Percentiles rank a stretch among this genome's conserved stretches.
Conservation (phyloP, 2,888 invertebrate genomes). For the Spilosoma lubricipeda region DNA sequence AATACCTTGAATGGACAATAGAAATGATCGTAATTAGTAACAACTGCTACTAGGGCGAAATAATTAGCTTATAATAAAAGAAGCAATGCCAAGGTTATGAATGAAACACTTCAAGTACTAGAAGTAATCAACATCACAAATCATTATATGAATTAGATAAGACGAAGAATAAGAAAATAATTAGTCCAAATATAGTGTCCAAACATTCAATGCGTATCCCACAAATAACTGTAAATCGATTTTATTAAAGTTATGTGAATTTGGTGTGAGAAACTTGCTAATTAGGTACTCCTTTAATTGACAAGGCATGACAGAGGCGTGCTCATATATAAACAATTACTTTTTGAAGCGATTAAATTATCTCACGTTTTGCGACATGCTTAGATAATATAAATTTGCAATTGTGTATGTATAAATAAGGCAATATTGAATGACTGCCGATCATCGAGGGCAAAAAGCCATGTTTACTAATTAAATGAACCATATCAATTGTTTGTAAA, state of each 20-base stretch:
- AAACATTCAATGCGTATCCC: neutral
- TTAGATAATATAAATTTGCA: neutral
- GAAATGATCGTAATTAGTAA: too few species aligned
- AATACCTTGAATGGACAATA: too few species aligned
- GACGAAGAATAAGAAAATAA: neutral
- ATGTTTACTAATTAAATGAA: neutral
- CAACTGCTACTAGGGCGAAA: too few species aligned
- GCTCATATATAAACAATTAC: neutral
- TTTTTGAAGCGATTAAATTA: neutral
- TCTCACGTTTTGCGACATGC: neutral
- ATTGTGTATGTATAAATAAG: neutral
- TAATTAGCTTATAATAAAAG: neutral
- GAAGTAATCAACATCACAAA: neutral
- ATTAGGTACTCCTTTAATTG: too few species aligned
- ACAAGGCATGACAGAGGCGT: too few species aligned
- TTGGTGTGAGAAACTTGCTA: too few species aligned
- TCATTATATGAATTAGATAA: neutral
- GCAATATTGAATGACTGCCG: neutral
- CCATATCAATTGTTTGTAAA: neutral
- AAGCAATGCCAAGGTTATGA: neutral
- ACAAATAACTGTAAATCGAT: too few species aligned
- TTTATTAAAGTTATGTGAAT: too few species aligned
- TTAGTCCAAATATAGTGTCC: neutral
- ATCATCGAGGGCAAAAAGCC: neutral
- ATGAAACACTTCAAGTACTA: neutral